Evolutionary conservation across 2,113 vertebrate species (phyloP), one percentile per base, ranked within the genome.

Genomic region (Catharus fuscescens): DNA sequence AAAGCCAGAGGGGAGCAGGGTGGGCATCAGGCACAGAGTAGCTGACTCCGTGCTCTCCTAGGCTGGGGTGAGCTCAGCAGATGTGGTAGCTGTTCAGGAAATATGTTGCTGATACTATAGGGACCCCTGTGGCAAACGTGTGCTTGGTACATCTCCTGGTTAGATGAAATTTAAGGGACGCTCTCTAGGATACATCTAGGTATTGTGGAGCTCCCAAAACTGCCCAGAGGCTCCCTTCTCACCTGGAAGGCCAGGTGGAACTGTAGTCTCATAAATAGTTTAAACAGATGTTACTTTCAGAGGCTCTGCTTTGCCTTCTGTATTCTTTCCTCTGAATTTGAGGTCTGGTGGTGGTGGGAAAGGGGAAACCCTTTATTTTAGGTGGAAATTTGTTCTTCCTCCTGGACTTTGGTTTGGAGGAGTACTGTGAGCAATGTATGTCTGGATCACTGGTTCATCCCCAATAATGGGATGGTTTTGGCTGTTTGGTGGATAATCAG

Each of bases 51-150:
- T 36, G 40, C 40, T 81, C 40, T 8, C 40, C 1, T 2, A 20
- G 60, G 28, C 42, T 45, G 56, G 28, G 13, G 1, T 36, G 20
- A 62, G 26, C n/a, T 88, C 56, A 56, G 32, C 38, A 25, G 44
- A 3, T 16, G 18, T 5, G 13, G 14, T 8, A 53, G 31, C 42
- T 57, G 72, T 24, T 83, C 1, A 4, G 38, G 25, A 13, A 34
- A 3, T 0, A 0, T 42, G 26, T 29, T 71, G 25, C 13, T 44
- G 32, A 4, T 73, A 24, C n/a, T 8, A 0, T 0, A 16, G 64
- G 25, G 11, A 47, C 5, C 7, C 14, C 28, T 5, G 11, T 3
- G 18, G 45, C 40, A 73, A 40, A 26, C 0, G 0, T 29, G 54
- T 4, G 2, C 34, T 53, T 45, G 24, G 38, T n/a, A 29, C 3